phyloP scores from a whole-genome alignment of 1,140 invertebrate species.

The Euura saliciscinereae region DNA sequence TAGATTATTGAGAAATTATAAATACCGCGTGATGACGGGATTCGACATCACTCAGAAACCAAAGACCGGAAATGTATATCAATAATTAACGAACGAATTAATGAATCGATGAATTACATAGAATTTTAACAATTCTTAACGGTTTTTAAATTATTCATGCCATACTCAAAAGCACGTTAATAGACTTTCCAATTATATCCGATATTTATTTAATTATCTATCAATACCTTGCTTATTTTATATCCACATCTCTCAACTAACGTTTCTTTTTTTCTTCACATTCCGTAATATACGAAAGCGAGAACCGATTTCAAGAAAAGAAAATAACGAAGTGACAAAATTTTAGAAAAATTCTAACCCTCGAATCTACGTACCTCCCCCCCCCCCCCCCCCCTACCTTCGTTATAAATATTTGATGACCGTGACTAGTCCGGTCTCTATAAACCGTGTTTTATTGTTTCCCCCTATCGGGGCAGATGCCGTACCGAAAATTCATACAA shows the following conservation, averaged over 20 bases:
- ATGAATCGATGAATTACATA: not conserved
- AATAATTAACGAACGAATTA: not conserved
- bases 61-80: not conserved
- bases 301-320: too few species aligned
- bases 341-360: too few species aligned
- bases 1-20: not conserved
- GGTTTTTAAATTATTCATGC: not conserved
- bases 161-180: not conserved
- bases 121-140: not conserved
- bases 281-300: too few species aligned
- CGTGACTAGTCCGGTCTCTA: not conserved
- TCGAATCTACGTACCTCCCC: too few species aligned
- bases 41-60: too few species aligned
- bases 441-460: conserved; percentile 3
- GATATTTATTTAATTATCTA: not conserved
- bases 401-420: too few species aligned
- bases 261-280: too few species aligned
- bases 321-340: too few species aligned
- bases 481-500: not conserved
- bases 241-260: too few species aligned
- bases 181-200: not conserved
- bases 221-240: too few species aligned
- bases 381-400: too few species aligned
- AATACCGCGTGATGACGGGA: not conserved
- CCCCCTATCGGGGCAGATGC: not conserved